phyloP scores from a whole-genome alignment of 2,888 invertebrate genomes.

The Xestoiulus laeticollis region DNA sequence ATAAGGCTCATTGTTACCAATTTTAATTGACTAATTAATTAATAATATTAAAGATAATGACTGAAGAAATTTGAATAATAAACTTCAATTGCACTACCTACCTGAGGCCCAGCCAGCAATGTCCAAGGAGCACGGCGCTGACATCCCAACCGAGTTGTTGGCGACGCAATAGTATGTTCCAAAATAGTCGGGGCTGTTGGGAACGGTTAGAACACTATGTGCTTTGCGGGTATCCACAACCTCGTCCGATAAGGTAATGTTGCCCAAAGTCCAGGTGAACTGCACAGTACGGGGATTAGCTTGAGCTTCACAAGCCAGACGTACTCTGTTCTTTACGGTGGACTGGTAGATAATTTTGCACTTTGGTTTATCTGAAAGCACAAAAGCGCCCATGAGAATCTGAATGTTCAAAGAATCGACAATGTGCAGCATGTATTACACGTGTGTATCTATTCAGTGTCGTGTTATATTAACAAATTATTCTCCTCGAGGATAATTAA shows the following conservation, averaged over 20 bases:
- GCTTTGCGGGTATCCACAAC: constrained; percentile 69
- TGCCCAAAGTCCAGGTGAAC: constrained; percentile 81
- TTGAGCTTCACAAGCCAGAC: constrained; percentile 78
- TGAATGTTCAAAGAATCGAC: not conserved
- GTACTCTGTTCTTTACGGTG: constrained; percentile 42
- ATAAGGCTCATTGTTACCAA: no score
- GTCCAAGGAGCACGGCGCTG: constrained; percentile 68
- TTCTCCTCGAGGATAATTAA: no score
- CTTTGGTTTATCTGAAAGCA: constrained; percentile 77
- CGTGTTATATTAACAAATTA: no score
- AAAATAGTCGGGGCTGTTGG: constrained; percentile 71
- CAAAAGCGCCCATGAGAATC: not conserved
- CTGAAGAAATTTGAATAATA: no score
- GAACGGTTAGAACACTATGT: constrained; percentile 73
- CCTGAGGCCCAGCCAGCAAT: constrained; percentile 66
- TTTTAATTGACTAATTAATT: no score
- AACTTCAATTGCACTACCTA: no score
- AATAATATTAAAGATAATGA: no score
- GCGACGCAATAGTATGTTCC: constrained; percentile 86
- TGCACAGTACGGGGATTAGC: constrained; percentile 82
- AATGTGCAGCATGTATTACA: no score
- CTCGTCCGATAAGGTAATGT: constrained; percentile 82
- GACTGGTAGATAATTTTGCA: constrained; percentile 76
- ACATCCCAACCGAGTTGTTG: constrained; percentile 81
- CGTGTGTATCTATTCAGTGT: no score